Evolutionary conservation across 2,113 vertebrate species (phyloP).

Genomic region (Erpornis zantholeuca): DNA sequence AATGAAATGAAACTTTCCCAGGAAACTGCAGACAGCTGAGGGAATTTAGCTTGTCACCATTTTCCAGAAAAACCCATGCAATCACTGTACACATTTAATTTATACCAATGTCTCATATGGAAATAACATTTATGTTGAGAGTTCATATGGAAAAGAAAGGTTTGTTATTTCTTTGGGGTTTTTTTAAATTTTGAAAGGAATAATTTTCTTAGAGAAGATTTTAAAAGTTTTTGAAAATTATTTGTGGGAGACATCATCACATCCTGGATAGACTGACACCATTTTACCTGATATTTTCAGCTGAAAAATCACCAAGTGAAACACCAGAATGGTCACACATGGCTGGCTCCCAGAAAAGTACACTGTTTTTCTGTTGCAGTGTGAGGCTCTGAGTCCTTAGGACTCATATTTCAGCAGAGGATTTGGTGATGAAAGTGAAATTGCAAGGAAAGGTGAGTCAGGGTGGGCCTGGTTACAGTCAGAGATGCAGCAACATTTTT

Average conservation of each 20-base stretch:
- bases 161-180: too few relatives aligned
- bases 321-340: neutral
- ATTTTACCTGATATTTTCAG: neutral
- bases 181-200: neutral
- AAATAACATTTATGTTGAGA: neutral
- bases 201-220: neutral
- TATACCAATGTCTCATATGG: neutral
- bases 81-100: neutral
- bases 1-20: neutral
- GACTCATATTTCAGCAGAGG: neutral
- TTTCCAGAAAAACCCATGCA: neutral
- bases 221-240: neutral
- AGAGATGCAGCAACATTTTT: neutral
- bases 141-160: fast-evolving
- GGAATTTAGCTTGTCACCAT: neutral
- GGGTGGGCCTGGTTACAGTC: neutral
- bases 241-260: neutral
- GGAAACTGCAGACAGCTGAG: neutral
- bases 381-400: neutral
- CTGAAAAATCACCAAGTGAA: neutral
- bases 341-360: neutral
- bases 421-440: neutral
- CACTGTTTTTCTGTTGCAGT: neutral
- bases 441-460: neutral
- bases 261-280: neutral